Evolutionary conservation across 2,888 invertebrate genomes (phyloP), one percentile per base, ranked within the genome.

Genomic region (Agrochola circellaris): DNA sequence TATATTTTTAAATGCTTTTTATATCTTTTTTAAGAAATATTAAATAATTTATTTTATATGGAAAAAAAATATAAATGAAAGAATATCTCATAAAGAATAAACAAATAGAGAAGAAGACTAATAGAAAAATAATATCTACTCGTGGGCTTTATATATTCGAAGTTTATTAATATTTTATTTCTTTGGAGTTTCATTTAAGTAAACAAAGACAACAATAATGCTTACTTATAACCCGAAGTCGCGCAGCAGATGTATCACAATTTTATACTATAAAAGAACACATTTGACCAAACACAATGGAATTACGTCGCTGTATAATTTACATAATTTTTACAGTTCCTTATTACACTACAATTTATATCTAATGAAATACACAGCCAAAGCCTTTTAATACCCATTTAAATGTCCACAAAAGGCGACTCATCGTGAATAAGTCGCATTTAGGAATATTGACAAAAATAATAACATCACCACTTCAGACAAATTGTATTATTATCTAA

Each of bases 311-410:
- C 60, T 72, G 60, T 38, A 51, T 54, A 51, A 2, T 73, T 72
- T 54, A 68, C 38, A 67, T 30, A 60, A 15, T 69, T 56, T 77
- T 48, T 56, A 75, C 70, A 75, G 3, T 74, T 75, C 1, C 34
- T 79, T 77, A 65, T 11, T 42, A 58, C 30, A 8, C 60, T 77
- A 79, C 2, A 67, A 65, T 62, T 48, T 72, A 69, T 75, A 67
- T 69, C 38, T 78, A 78, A 62, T 67, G 42, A 72, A 78, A 85
- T 75, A 80, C 87, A 88, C 85, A 87, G 87, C 85, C 87, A 85
- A 88, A 87, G 85, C 87, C 73, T 79, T 70, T 75, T 76, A 75
- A 58, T 78, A 67, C 58, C 65, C 82, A 70, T 51, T 68, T 42
- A 68, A 64, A 68, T 54, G 7, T 66, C 66, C 45, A 61, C 26